Conservation (phyloP, 2,797 vertebrate species). For the Melanotaenia nigrans region DNA sequence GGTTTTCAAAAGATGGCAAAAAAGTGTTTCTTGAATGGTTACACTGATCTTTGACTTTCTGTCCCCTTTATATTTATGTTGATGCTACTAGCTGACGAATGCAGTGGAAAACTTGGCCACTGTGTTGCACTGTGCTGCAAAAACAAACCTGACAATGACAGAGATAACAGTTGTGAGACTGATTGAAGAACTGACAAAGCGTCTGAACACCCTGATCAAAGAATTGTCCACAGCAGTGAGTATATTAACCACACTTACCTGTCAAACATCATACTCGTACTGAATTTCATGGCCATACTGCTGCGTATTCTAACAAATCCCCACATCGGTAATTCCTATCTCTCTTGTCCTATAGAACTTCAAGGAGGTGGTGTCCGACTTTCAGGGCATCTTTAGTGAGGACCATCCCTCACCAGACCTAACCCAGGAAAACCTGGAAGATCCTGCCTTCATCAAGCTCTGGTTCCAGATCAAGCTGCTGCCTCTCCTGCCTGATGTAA, state of each 20-base stretch:
- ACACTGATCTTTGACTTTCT: background rate
- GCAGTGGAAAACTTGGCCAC: slow-evolving; percentile 71
- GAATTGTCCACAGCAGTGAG: slow-evolving; percentile 71
- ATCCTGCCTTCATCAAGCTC: slow-evolving; percentile 75
- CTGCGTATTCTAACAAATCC: background rate
- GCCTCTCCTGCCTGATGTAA: slow-evolving; percentile 70
- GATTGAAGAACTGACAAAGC: slow-evolving; percentile 64
- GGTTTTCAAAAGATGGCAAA: background rate
- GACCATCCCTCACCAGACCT: slow-evolving; percentile 41
- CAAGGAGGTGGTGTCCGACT: slow-evolving; percentile 52
- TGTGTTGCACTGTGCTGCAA: slow-evolving; percentile 74
- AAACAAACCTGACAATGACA: slow-evolving; percentile 65
- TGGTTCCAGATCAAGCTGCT: slow-evolving; percentile 82
- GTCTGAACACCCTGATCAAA: slow-evolving; percentile 68
- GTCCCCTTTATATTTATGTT: background rate
- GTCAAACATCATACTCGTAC: background rate
- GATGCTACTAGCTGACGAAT: slow-evolving; percentile 67
- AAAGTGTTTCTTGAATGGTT: background rate
- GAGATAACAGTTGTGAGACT: slow-evolving; percentile 63
- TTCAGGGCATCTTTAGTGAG: slow-evolving; percentile 68
- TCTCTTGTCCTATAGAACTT: slow-evolving; percentile 68
- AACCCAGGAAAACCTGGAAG: slow-evolving; percentile 67
- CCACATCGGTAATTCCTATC: too few relatives aligned
- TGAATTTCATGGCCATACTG: background rate
- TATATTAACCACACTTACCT: background rate